Evolutionary conservation across 2,888 invertebrate genomes (phyloP).

Genomic region (Acrobeloides nanus): DNA sequence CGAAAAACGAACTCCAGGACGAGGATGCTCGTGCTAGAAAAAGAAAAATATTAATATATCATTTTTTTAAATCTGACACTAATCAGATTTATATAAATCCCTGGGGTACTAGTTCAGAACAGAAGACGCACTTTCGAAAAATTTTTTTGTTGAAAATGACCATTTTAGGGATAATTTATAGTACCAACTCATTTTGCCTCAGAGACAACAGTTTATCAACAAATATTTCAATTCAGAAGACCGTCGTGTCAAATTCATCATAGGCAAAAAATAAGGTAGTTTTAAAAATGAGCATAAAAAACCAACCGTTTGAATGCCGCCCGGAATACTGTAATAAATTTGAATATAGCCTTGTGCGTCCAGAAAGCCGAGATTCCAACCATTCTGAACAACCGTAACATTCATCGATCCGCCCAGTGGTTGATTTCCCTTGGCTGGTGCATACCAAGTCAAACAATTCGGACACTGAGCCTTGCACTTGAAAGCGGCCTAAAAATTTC

Average conservation of each 20-base stretch:
- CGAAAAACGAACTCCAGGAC: constrained; percentile 31
- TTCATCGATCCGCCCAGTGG: constrained; percentile 19
- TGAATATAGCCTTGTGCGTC: constrained; percentile 25
- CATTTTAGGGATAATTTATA: too few relatives aligned
- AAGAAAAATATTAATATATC: background rate
- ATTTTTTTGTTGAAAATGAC: too few relatives aligned
- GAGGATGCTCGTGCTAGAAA: constrained; percentile 27
- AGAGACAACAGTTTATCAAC: too few relatives aligned
- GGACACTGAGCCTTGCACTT: constrained; percentile 24
- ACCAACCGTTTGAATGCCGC: constrained; percentile 23
- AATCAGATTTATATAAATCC: background rate
- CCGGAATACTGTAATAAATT: constrained; percentile 25
- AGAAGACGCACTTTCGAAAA: too few relatives aligned
- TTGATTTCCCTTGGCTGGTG: constrained; percentile 16
- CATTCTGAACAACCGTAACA: constrained; percentile 4
- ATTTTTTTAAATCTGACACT: background rate
- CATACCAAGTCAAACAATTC: constrained; percentile 20
- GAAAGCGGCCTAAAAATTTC: constrained; percentile 20
- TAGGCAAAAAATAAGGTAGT: constrained; percentile 1
- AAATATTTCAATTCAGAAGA: too few relatives aligned
- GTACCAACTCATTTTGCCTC: too few relatives aligned
- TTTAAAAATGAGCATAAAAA: constrained; percentile 2
- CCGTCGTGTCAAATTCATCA: too few relatives aligned
- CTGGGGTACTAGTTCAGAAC: background rate
- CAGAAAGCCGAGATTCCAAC: constrained; percentile 22